Conservation (phyloP, 2,113 vertebrate genomes). For the Pithys albifrons region DNA sequence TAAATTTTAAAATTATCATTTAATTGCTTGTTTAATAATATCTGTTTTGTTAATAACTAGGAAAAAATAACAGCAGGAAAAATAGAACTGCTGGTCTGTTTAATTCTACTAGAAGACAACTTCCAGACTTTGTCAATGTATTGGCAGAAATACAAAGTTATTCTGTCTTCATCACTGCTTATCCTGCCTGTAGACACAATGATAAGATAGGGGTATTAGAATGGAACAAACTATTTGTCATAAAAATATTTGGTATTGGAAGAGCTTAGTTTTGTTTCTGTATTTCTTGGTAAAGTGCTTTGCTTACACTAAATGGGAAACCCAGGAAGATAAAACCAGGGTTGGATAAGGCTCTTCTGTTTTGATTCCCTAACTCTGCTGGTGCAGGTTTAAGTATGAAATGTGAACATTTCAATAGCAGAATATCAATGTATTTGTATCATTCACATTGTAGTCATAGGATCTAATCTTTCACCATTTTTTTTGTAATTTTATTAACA, state of each 20-base stretch:
- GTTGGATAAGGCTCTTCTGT: background rate
- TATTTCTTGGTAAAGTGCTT: background rate
- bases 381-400: background rate
- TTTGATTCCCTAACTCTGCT: background rate
- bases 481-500: background rate
- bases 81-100: background rate
- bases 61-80: background rate
- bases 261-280: background rate
- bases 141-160: background rate
- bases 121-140: background rate
- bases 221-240: background rate
- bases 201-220: background rate
- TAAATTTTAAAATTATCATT: constrained; percentile 12
- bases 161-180: background rate
- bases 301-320: background rate
- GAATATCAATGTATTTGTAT: background rate
- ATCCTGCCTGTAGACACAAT: background rate
- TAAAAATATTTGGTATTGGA: background rate
- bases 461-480: background rate
- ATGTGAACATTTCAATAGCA: background rate
- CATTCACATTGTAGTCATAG: background rate
- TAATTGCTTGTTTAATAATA: constrained; percentile 43
- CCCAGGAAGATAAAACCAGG: background rate
- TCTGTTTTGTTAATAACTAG: background rate
- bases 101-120: background rate